These are phyloP conservation scores for Drosophila chauvacae DNA, from an alignment of 1,140 invertebrate species.

Conservation along the genomic window DNA sequence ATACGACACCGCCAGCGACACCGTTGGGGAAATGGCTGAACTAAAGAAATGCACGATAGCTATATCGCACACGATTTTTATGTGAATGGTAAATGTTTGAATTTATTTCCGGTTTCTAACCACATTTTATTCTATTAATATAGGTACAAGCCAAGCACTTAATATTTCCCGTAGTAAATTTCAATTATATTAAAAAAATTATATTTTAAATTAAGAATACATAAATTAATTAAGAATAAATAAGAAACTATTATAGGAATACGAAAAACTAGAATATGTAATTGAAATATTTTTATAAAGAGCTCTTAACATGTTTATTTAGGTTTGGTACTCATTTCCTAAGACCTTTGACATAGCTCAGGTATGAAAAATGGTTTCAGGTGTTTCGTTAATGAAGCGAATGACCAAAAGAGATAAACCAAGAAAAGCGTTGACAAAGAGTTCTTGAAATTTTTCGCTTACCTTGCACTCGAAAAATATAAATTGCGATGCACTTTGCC, in stretches of 20 bases:
- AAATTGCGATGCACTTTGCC: conserved; percentile 38
- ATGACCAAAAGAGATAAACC: conserved; percentile 9
- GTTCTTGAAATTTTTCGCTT: conserved; percentile 70
- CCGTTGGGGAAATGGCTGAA: not conserved
- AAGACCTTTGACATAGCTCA: conserved; percentile 33
- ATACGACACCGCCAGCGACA: not conserved
- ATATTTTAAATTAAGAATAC: not conserved
- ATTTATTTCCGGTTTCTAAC: not conserved
- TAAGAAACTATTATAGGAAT: not conserved
- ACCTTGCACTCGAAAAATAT: conserved; percentile 55
- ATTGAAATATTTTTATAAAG: not conserved
- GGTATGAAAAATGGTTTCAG: conserved; percentile 28
- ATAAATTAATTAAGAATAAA: no score
- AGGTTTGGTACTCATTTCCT: not conserved
- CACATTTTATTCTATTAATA: not conserved
- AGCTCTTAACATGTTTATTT: not conserved
- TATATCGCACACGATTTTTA: not conserved
- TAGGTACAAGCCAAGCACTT: not conserved
- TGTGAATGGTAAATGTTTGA: conserved; percentile 1
- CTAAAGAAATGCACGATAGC: not conserved
- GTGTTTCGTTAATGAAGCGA: conserved; percentile 35
- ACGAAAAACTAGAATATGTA: not conserved
- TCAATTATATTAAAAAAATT: not conserved
- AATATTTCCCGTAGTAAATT: not conserved
- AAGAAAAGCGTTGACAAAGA: conserved; percentile 23